phyloP scores from a whole-genome alignment of 2,797 vertebrate species.

The Cossypha dichroa region DNA sequence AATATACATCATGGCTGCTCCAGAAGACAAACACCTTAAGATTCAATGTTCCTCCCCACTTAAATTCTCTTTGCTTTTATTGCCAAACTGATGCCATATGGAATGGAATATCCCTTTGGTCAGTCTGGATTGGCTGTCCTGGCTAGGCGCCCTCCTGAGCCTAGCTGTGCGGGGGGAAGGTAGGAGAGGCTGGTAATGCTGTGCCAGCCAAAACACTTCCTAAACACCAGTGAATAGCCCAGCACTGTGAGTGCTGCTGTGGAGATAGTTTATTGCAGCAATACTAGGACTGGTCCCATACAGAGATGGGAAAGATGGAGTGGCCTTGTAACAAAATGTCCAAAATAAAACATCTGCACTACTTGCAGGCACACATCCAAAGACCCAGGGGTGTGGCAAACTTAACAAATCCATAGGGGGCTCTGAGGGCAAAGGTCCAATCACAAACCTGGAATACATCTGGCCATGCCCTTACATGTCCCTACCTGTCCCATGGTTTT shows the following conservation, averaged over 20 bases:
- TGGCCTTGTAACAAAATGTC: too few relatives aligned
- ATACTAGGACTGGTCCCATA: too few relatives aligned
- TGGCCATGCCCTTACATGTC: too few relatives aligned
- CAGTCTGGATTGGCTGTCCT: neutral
- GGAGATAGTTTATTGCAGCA: neutral
- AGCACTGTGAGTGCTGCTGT: neutral
- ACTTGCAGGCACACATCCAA: too few relatives aligned
- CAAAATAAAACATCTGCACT: too few relatives aligned
- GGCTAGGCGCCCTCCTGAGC: neutral
- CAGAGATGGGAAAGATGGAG: too few relatives aligned
- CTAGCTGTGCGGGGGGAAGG: neutral
- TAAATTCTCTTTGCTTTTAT: neutral
- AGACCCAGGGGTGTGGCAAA: too few relatives aligned
- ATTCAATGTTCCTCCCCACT: accelerated
- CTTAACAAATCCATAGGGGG: too few relatives aligned
- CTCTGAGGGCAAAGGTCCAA: too few relatives aligned
- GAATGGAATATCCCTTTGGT: neutral
- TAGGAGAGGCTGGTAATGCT: neutral
- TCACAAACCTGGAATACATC: too few relatives aligned
- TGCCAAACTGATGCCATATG: too few relatives aligned
- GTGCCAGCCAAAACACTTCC: neutral
- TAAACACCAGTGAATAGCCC: neutral
- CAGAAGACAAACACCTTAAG: neutral
- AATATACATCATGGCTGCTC: accelerated
- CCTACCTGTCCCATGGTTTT: too few relatives aligned